These are phyloP conservation scores for Lithophane semibrunnea DNA, from an alignment of 2,888 invertebrate genomes.

Conservation along the genomic window DNA sequence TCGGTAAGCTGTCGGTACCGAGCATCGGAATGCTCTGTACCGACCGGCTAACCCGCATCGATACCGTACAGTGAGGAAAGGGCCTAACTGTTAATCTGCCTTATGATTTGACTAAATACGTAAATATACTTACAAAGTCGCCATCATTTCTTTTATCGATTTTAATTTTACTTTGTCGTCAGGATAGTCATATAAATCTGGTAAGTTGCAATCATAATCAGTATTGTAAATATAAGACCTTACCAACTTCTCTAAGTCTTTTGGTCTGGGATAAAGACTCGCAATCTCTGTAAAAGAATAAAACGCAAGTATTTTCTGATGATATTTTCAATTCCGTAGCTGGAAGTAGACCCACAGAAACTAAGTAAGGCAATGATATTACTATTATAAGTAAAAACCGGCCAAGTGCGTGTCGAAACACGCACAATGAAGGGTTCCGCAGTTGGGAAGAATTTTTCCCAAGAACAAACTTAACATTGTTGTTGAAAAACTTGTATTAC, in stretches of 20 bases:
- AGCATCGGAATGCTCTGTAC: too few species aligned
- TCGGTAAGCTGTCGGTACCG: too few species aligned
- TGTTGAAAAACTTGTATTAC: too few species aligned
- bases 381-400: neutral
- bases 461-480: too few species aligned
- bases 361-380: neutral
- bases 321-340: neutral
- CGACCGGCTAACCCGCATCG: too few species aligned
- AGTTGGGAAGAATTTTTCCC: neutral
- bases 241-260: slow-evolving; percentile 6
- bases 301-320: neutral
- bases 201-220: slow-evolving; percentile 20
- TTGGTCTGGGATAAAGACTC: slow-evolving; percentile 49
- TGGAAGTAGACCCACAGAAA: neutral
- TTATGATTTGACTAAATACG: neutral
- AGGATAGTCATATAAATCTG: slow-evolving; percentile 46
- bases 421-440: neutral
- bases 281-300: slow-evolving; percentile 47
- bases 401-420: neutral
- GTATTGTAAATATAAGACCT: too few species aligned
- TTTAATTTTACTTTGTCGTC: slow-evolving; percentile 10
- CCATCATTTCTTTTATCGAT: slow-evolving; percentile 28
- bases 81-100: neutral
- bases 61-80: too few species aligned
- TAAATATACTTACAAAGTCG: slow-evolving; percentile 28